A percentile compares a stretch with the other conserved stretches of the same genome.
Evolutionary conservation across 2,113 vertebrate species (phyloP).

Genomic region (Ictalurus punctatus): DNA sequence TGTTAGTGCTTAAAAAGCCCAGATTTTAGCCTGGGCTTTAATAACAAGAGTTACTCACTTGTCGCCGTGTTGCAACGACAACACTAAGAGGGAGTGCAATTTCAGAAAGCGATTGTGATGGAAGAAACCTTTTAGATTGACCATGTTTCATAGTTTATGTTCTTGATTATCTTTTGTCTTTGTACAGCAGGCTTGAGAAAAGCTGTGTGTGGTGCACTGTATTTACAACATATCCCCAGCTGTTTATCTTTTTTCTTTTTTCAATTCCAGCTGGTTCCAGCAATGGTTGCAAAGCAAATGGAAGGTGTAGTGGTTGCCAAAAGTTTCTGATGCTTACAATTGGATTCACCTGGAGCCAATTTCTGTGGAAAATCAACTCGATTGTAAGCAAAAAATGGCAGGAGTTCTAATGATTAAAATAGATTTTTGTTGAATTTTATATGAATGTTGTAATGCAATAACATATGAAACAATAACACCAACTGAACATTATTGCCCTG

Average conservation of each 20-base stretch:
- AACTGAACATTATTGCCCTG: background rate
- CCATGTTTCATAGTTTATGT: background rate
- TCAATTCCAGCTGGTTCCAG: background rate
- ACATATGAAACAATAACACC: background rate
- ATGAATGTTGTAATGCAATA: background rate
- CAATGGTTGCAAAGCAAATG: background rate
- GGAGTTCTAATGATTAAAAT: background rate
- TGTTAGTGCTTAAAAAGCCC: background rate
- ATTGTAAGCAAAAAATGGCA: background rate
- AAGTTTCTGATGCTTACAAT: background rate
- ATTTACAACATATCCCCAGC: constrained; percentile 18
- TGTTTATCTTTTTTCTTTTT: background rate
- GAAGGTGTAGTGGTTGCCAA: background rate
- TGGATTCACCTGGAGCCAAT: background rate
- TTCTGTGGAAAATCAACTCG: background rate
- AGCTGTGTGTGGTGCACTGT: background rate
- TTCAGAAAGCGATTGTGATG: background rate
- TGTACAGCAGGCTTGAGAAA: background rate
- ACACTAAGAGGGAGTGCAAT: background rate
- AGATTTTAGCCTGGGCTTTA: background rate
- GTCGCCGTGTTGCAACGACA: constrained; percentile 13
- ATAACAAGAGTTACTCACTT: background rate
- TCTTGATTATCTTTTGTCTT: background rate
- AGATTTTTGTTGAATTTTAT: background rate
- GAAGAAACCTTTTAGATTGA: background rate